These are phyloP conservation scores for Pangasius djambal DNA, from an alignment of 2,797 vertebrate species.

Conservation along the genomic window DNA sequence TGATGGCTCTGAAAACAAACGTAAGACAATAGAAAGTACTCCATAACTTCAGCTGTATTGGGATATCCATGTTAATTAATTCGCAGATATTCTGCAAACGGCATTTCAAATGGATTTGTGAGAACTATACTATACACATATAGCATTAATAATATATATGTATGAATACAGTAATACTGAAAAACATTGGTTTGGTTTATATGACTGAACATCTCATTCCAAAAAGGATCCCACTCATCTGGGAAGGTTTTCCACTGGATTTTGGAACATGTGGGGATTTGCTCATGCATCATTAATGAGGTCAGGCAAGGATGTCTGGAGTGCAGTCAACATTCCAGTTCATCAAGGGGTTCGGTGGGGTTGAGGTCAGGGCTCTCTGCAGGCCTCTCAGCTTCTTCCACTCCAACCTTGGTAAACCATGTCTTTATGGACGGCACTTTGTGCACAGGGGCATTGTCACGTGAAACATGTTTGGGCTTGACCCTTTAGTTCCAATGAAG, in stretches of 20 bases:
- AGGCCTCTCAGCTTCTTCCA: neutral
- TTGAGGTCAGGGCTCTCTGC: neutral
- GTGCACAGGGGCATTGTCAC: neutral
- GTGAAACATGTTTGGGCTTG: neutral
- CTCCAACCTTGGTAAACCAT: neutral
- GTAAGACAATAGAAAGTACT: slow-evolving; percentile 47
- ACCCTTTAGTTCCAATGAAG: neutral
- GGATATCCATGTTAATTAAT: neutral
- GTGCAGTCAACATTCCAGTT: neutral
- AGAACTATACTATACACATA: neutral
- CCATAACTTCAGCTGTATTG: neutral
- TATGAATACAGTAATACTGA: neutral
- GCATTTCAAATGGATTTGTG: neutral
- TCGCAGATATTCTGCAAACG: neutral
- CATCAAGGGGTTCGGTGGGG: neutral
- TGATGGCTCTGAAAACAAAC: slow-evolving; percentile 84
- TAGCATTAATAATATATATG: neutral
- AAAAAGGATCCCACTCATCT: neutral
- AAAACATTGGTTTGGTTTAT: neutral
- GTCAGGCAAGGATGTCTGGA: neutral
- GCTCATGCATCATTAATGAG: neutral
- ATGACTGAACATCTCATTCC: neutral
- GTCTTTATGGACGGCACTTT: neutral
- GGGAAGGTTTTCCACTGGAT: neutral
- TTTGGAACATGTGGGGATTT: neutral